Evolutionary conservation across 2,113 vertebrate species (phyloP), one percentile per base, ranked within the genome.

Genomic region (Spea multiplicata): DNA sequence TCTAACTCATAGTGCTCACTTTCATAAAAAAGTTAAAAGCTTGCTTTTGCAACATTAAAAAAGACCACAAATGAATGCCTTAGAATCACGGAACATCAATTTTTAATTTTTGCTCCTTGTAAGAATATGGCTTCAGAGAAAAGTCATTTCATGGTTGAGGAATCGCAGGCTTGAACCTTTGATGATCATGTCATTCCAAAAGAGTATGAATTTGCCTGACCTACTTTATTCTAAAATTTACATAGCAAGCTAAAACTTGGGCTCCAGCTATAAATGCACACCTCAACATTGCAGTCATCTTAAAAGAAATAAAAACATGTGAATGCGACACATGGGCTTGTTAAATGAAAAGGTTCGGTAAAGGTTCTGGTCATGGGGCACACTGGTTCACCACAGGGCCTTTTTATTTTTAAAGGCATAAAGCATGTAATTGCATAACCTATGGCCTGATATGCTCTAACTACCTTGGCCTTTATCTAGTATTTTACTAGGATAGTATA

Each of bases 121-220:
- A 73, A 73, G 70, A 80, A 78, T 78, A 72, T 66, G 66, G 44
- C 70, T 66, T 80, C 10, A 5, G n/a, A 55, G 44, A 79, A 72
- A 80, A 73, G 70, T 80, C 44, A 80, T 80, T 73, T 80, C 77
- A 73, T 80, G 71, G 77, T 59, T 73, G 71, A 73, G 45, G 5
- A 80, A 73, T 73, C 70, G 46, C 61, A 80, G 13, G 66, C 68
- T 78, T 72, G 74, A 72, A 66, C 61, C 14, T 69, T 17, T 77
- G 53, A 48, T 79, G 72, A 66, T 66, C 47, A 71, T 71, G 17
- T 71, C 45, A 71, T 46, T 78, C 67, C 12, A 62, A 64, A 71
- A 30, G 48, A 66, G 59, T 66, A 72, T 53, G 68, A 64, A 72
- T 78, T 55, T 78, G 16, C 49, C 61, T 78, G 76, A n/a, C 69